Evolutionary conservation across 2,888 invertebrate species (phyloP).

Genomic region (Drosophila quinaria): DNA sequence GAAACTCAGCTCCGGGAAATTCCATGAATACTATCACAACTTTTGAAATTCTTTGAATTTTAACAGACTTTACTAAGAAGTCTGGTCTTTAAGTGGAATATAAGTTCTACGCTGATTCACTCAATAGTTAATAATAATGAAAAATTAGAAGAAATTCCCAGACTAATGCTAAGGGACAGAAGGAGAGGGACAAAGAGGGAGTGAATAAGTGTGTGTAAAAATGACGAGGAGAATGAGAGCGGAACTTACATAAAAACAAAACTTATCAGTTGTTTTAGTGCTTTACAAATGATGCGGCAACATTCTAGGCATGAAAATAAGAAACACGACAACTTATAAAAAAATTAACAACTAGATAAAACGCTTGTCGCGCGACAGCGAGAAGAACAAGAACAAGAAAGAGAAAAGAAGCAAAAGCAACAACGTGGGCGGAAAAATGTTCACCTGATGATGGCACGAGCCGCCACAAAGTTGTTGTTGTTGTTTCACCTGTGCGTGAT

Average conservation of each 20-base stretch:
- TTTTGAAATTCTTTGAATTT: conserved; percentile 6
- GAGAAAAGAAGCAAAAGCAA: conserved; percentile 4
- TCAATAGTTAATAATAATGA: neutral
- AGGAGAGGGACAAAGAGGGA: neutral
- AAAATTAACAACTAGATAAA: conserved; percentile 70
- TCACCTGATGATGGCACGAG: conserved; percentile 56
- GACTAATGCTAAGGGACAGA: neutral
- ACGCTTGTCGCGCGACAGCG: conserved; percentile 49
- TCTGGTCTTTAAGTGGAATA: neutral
- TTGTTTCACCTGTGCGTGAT: conserved; percentile 55
- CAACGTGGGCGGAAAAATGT: conserved; percentile 62
- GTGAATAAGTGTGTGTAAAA: conserved; percentile 19
- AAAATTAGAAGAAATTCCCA: neutral
- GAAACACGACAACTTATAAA: conserved; percentile 63
- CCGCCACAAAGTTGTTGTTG: conserved; percentile 23
- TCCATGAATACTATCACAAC: conserved; percentile 9
- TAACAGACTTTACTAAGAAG: neutral
- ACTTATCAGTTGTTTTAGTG: conserved; percentile 60
- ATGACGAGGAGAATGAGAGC: conserved; percentile 13
- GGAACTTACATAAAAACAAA: conserved; percentile 40
- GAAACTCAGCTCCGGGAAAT: neutral
- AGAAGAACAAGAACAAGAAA: conserved; percentile 7
- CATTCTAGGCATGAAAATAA: conserved; percentile 31
- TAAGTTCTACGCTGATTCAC: conserved; percentile 8
- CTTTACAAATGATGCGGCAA: conserved; percentile 61